Conservation (phyloP, 2,888 invertebrate genomes). For the Oxystoma pomonae region DNA sequence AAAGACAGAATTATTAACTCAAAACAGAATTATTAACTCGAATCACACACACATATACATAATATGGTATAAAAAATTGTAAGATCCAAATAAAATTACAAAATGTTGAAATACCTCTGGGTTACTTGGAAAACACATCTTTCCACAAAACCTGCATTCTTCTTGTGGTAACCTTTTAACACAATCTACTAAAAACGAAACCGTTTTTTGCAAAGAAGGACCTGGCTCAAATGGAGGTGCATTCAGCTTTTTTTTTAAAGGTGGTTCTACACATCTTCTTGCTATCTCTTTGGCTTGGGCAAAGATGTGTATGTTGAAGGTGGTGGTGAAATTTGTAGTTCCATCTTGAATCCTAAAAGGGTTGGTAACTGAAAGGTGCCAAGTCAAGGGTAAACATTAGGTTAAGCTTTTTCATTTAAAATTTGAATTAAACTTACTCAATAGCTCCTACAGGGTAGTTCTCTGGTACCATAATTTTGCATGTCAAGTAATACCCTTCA, state of each 20-base stretch:
- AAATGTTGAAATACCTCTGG: constrained; percentile 52
- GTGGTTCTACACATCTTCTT: constrained; percentile 65
- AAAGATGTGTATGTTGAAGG: constrained; percentile 57
- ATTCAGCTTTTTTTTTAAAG: constrained; percentile 53
- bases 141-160: constrained; percentile 60
- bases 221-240: constrained; percentile 57
- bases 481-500: constrained; percentile 57
- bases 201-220: constrained; percentile 58
- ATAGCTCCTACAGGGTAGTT: constrained; percentile 57
- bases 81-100: too few relatives aligned
- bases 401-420: too few relatives aligned
- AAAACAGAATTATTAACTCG: too few relatives aligned
- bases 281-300: constrained; percentile 66
- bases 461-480: constrained; percentile 59
- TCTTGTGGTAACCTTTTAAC: constrained; percentile 59
- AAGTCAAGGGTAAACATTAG: too few relatives aligned
- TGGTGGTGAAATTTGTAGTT: constrained; percentile 62
- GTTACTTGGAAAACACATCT: constrained; percentile 56
- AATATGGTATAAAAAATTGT: too few relatives aligned
- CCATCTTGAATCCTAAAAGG: constrained; percentile 53
- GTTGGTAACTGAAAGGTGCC: too few relatives aligned
- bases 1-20: too few relatives aligned
- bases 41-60: too few relatives aligned
- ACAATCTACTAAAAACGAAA: constrained; percentile 59
- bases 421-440: constrained; percentile 46